phyloP scores from a whole-genome alignment of 1,140 invertebrate species.

The Phenacoccus solenopsis region DNA sequence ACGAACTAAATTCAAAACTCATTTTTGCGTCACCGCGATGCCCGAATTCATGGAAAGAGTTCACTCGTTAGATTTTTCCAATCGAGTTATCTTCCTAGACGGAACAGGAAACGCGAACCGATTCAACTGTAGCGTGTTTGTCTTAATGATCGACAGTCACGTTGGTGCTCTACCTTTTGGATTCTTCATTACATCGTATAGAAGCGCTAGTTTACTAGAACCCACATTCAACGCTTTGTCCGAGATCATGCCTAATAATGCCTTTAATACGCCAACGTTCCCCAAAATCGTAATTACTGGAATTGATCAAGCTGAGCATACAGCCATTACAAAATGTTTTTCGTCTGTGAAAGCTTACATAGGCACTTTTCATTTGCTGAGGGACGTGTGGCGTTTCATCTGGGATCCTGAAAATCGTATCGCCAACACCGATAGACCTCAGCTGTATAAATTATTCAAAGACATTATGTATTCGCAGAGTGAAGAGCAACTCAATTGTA shows the following conservation, averaged over 20 bases:
- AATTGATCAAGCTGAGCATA: neutral
- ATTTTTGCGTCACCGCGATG: neutral
- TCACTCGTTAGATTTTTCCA: neutral
- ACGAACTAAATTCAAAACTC: neutral
- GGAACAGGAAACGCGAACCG: neutral
- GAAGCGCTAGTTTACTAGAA: neutral
- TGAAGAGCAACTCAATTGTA: neutral
- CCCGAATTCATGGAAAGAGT: neutral
- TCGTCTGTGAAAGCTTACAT: neutral
- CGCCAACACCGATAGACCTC: neutral
- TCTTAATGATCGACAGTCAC: neutral
- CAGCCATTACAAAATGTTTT: neutral
- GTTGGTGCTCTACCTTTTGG: neutral
- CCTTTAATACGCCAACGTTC: neutral
- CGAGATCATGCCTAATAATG: neutral
- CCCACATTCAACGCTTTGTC: neutral
- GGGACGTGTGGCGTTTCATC: neutral
- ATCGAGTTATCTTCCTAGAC: neutral
- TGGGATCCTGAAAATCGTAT: neutral
- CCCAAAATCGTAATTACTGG: neutral
- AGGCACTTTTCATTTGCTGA: neutral
- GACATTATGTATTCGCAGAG: neutral
- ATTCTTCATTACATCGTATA: neutral
- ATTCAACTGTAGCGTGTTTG: neutral
- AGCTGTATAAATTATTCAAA: neutral